Evolutionary conservation across 2,113 vertebrate genomes (phyloP), one percentile per base, ranked within the genome.

Genomic region (Crotalus helleri): DNA sequence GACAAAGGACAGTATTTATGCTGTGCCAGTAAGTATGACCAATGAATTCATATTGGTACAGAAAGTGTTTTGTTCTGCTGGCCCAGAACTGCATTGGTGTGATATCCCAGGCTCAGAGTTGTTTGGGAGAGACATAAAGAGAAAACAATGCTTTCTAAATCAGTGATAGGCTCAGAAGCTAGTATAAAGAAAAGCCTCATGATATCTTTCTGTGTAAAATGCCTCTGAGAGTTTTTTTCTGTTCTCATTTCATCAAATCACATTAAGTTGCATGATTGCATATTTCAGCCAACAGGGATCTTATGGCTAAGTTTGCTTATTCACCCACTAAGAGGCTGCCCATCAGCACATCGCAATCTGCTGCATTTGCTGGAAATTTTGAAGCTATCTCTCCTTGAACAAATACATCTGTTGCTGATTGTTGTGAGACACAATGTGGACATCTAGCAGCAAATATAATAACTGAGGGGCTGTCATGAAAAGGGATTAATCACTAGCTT

Each of bases 41-140:
- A 86, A 46, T 86, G 88, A 93, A 90, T 89, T 93, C 88, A 90
- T 44, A 54, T 39, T 87, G 89, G 57, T 90, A 93, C 92, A 93
- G 57, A 90, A 90, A 90, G 69, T 61, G 57, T 90, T 93, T 90
- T 93, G 92, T 93, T 93, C 89, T 93, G 81, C 74, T 90, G 46
- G 89, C n/a, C 57, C 54, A 49, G 49, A 51, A 51, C 49, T 87
- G 89, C 26, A 87, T 49, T 90, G 55, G 49, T 87, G n/a, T n/a
- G n/a, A n/a, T n/a, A 74, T 88, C 92, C 88, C 86, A 51, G 81
- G 11, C n/a, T 90, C 74, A 90, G 74, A 86, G 46, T 64, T 90
- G 55, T 33, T 54, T 51, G 57, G 46, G 23, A 49, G 46, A 90
- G 92, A 90, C 87, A 46, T 81, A 49, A 64, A 89, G 46, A 93